Conservation (phyloP, 2,797 vertebrate genomes). For the Lepilemur septentrionalis region DNA sequence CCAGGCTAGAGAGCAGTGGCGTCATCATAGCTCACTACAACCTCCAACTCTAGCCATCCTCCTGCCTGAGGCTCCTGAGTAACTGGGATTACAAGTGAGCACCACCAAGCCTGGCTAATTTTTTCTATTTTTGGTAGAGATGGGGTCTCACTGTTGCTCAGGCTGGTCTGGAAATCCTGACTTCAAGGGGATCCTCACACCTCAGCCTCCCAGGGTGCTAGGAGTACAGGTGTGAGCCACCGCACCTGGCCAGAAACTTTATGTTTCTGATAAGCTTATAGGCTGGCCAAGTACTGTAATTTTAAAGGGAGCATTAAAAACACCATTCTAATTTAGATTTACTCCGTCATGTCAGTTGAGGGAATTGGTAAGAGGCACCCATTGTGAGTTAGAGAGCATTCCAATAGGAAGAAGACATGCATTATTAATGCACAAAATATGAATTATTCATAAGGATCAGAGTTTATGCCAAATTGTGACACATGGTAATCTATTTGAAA, state of each 20-base stretch:
- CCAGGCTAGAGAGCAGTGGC: too few relatives aligned
- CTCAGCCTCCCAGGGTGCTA: too few relatives aligned
- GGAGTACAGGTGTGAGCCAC: too few relatives aligned
- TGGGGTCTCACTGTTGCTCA: too few relatives aligned
- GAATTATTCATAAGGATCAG: conserved; percentile 68
- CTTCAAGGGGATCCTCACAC: too few relatives aligned
- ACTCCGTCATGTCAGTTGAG: conserved; percentile 5
- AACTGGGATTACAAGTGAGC: too few relatives aligned
- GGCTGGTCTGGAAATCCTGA: too few relatives aligned
- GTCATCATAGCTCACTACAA: too few relatives aligned
- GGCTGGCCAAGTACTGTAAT: background rate
- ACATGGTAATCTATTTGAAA: conserved; percentile 52
- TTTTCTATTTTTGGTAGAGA: too few relatives aligned
- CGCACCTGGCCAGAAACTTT: background rate
- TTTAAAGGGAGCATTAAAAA: background rate
- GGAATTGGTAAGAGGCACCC: background rate
- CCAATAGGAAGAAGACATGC: conserved; percentile 15
- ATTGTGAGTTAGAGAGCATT: conserved; percentile 41
- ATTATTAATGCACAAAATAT: conserved; percentile 65
- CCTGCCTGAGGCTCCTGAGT: too few relatives aligned
- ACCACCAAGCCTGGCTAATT: too few relatives aligned
- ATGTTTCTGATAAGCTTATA: background rate
- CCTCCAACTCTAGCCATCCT: too few relatives aligned
- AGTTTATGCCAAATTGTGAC: conserved; percentile 51
- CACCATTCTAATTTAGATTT: conserved; percentile 1